These are phyloP conservation scores for Ceyx cyanopectus DNA, from an alignment of 2,113 vertebrate species.

Conservation along the genomic window DNA sequence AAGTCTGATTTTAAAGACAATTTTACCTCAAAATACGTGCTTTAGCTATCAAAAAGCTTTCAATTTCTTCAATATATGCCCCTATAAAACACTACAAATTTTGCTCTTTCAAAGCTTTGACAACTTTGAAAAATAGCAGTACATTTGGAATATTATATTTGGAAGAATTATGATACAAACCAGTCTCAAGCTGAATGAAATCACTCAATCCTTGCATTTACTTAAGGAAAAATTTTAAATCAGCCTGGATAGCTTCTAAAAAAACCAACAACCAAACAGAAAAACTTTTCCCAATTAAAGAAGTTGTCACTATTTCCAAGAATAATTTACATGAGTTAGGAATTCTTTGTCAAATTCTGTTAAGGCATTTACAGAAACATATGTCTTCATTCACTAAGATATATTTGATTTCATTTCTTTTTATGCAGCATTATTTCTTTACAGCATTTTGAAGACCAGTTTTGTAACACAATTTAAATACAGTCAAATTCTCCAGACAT, in stretches of 20 bases:
- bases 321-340: background rate
- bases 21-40: constrained; percentile 10
- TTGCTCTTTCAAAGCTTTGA: background rate
- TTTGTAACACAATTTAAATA: background rate
- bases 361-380: background rate
- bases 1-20: background rate
- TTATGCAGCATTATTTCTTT: background rate
- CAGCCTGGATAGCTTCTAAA: background rate
- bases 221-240: background rate
- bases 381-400: background rate
- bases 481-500: background rate
- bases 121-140: background rate
- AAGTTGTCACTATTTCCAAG: background rate
- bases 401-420: background rate
- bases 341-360: background rate
- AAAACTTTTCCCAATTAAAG: background rate
- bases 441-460: background rate
- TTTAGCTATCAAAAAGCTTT: constrained; percentile 22
- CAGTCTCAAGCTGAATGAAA: background rate
- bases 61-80: background rate
- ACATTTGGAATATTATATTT: background rate
- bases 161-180: background rate
- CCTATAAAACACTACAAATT: background rate
- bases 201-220: background rate
- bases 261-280: background rate